These are phyloP conservation scores for Lycocerus yunnanus DNA, from an alignment of 2,888 invertebrate genomes.

Conservation along the genomic window DNA sequence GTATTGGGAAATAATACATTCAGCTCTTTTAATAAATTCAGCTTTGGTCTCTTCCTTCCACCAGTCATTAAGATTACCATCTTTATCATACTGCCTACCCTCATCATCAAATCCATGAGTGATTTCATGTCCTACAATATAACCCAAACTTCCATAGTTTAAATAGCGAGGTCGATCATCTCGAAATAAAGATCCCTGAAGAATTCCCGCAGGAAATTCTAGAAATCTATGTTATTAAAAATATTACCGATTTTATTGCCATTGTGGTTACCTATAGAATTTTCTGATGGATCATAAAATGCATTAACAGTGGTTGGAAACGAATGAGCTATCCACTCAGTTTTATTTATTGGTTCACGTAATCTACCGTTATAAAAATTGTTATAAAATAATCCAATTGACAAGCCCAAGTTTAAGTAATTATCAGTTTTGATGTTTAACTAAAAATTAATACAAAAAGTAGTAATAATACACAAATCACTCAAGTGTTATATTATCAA, in stretches of 20 bases:
- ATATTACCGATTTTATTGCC: conserved; percentile 44
- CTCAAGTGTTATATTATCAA: too few species aligned
- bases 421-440: conserved; percentile 49
- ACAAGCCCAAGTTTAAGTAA: conserved; percentile 48
- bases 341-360: conserved; percentile 79
- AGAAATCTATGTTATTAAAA: conserved; percentile 9
- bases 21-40: conserved; percentile 61
- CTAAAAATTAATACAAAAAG: conserved; percentile 41
- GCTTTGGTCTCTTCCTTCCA: conserved; percentile 48
- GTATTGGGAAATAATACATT: conserved; percentile 92
- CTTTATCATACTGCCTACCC: neutral
- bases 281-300: conserved; percentile 82
- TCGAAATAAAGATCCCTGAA: conserved; percentile 6
- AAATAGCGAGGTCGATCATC: neutral
- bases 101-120: conserved; percentile 14
- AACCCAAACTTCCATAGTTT: conserved; percentile 15
- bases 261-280: conserved; percentile 79
- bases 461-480: conserved; percentile 38
- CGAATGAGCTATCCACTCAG: conserved; percentile 82
- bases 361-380: conserved; percentile 77
- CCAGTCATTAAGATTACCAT: conserved; percentile 84
- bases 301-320: conserved; percentile 85
- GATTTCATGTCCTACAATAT: conserved; percentile 12
- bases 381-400: conserved; percentile 67
- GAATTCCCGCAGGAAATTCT: conserved; percentile 67